Conservation (phyloP, 2,888 invertebrate species). For the Encarsia formosa region DNA sequence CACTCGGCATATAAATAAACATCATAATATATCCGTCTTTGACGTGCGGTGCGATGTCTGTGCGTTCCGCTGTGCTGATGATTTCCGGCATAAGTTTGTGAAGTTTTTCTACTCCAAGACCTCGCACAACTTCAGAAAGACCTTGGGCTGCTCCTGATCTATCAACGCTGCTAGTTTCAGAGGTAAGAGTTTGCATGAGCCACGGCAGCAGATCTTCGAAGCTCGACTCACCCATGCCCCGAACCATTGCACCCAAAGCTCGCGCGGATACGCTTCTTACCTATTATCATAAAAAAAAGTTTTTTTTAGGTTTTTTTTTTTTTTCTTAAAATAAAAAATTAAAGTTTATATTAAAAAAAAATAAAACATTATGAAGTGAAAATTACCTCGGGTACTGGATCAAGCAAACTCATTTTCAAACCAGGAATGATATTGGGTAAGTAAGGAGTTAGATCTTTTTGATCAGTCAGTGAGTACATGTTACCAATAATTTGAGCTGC, state of each 20-base stretch:
- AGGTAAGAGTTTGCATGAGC: conserved; percentile 96
- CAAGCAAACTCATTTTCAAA: conserved; percentile 88
- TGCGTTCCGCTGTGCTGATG: conserved; percentile 87
- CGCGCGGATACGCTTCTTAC: conserved; percentile 88
- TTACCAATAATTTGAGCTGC: conserved; percentile 99
- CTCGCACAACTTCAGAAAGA: conserved; percentile 95
- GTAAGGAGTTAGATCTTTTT: conserved; percentile 96
- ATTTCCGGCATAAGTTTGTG: conserved; percentile 97
- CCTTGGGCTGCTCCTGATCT: conserved; percentile 95
- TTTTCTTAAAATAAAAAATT: neutral
- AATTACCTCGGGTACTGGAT: conserved; percentile 89
- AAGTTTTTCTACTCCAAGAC: conserved; percentile 90
- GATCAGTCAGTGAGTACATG: conserved; percentile 98
- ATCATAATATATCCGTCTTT: conserved; percentile 99
- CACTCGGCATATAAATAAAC: conserved; percentile 98
- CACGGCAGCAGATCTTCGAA: conserved; percentile 96
- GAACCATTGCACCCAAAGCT: conserved; percentile 95
- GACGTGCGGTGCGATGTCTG: conserved; percentile 92
- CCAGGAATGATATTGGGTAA: conserved; percentile 95
- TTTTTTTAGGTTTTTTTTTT: neutral
- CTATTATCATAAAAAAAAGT: neutral
- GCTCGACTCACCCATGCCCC: conserved; percentile 93
- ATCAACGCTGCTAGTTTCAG: conserved; percentile 92
- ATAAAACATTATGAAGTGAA: too few relatives aligned
- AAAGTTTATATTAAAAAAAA: neutral